Base-by-base conservation (phyloP, 1,140 invertebrate genomes). In the Temnothorax longispinosus region DNA sequence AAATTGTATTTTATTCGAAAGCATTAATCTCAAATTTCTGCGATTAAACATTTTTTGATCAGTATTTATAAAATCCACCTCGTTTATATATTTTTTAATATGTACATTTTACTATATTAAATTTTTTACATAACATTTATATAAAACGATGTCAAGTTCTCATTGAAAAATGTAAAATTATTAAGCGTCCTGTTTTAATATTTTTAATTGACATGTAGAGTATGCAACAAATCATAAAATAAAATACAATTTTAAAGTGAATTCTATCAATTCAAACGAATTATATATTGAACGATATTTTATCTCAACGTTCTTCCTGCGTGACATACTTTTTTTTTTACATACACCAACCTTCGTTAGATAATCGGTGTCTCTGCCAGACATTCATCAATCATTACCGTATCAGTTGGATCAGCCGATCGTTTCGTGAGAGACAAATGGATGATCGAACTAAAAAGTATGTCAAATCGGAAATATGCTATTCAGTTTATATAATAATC, bases 301-400 rank as follows among this genome's bases (percentile, higher is more conserved):
- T 54, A 62, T 76, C 15, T n/a, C 54, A 38, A 44, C 64, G 47
- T 77, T 72, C 56, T 85, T 88, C 72, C 47, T 90, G 54, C 65
- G 67, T 85, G 74, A 77, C 27, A 47, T 35, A 65, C 32, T 85
- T 89, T 78, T 58, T 60, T 27, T 89, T 89, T 69, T 41, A 54
- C 67, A 50, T 54, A 41, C 38, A 69, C 76, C 58, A 75, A 58
- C 41, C 56, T 64, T 89, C 76, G 71, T 88, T 85, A 71, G 81
- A 85, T 87, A 78, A 84, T 88, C 88, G 85, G 86, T 90, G 86
- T 90, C 82, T 82, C 74, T 69, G 60, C 50, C 82, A 91, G 88
- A 84, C 60, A 69, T 85, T 86, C 88, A 91, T 91, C 90, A 82
- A 91, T 91, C 90, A 91, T 91, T 88, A 88, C 60, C 44, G 62